These are phyloP conservation scores for Empis stercorea DNA, from an alignment of 2,888 invertebrate genomes.

Conservation along the genomic window DNA sequence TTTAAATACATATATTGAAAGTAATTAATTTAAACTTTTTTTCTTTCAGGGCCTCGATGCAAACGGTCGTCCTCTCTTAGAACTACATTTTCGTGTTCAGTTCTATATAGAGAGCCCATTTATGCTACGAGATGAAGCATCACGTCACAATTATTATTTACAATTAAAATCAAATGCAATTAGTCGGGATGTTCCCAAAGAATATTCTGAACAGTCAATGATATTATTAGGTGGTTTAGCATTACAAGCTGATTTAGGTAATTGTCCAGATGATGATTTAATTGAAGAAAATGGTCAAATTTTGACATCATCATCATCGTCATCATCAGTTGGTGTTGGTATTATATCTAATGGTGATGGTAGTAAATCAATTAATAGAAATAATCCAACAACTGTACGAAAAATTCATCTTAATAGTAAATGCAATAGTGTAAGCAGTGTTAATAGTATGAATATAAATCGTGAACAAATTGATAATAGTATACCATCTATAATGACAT, in stretches of 20 bases:
- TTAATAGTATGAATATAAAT: neutral
- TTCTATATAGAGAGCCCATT: slow-evolving; percentile 89
- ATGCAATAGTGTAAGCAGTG: neutral
- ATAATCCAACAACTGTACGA: neutral
- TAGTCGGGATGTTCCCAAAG: slow-evolving; percentile 47
- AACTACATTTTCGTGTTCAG: slow-evolving; percentile 82
- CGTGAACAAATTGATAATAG: neutral
- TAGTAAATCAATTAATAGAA: neutral
- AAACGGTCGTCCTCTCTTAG: slow-evolving; percentile 78
- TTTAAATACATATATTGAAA: neutral
- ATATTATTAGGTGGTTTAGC: slow-evolving; percentile 79
- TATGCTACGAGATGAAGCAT: slow-evolving; percentile 79
- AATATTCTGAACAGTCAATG: slow-evolving; percentile 46
- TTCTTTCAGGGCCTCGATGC: slow-evolving; percentile 68
- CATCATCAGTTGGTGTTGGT: slow-evolving; percentile 7
- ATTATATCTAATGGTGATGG: neutral
- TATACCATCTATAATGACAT: neutral
- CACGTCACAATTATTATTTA: slow-evolving; percentile 86
- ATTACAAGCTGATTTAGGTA: slow-evolving; percentile 85
- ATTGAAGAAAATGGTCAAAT: neutral
- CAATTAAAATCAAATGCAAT: slow-evolving; percentile 84
- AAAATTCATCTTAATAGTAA: neutral
- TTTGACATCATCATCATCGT: slow-evolving; percentile 12
- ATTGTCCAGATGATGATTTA: slow-evolving; percentile 45
- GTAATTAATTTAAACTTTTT: neutral